A percentile compares a stretch with the other conserved stretches of the same genome.
phyloP scores from a whole-genome alignment of 1,140 invertebrate species.

The Adelges cooleyi region DNA sequence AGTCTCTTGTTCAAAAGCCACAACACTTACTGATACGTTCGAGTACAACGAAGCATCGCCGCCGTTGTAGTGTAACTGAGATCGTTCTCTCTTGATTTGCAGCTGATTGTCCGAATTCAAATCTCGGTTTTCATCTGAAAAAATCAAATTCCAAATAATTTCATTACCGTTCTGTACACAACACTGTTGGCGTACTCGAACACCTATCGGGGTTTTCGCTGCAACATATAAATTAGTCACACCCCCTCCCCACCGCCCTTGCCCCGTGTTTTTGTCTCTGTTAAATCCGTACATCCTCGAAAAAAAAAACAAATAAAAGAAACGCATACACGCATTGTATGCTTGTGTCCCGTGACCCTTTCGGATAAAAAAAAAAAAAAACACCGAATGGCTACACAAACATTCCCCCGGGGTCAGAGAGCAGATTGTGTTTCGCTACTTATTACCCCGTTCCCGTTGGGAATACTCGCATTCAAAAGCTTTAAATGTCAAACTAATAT shows the following conservation, averaged over 20 bases:
- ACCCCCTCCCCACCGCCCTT: no score
- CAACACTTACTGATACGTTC: conserved; percentile 49
- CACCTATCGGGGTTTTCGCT: no score
- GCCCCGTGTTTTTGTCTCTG: no score
- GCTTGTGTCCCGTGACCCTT: conserved; percentile 9
- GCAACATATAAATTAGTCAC: no score
- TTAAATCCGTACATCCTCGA: no score
- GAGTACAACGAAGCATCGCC: conserved; percentile 73
- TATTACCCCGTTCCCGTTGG: conserved; percentile 28
- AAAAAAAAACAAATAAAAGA: neutral
- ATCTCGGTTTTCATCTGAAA: conserved; percentile 71
- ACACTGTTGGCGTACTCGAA: no score
- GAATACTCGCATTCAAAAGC: conserved; percentile 17
- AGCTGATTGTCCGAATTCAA: conserved; percentile 56
- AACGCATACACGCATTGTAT: neutral
- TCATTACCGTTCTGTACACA: no score
- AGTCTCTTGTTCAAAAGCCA: neutral
- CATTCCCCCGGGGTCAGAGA: conserved; percentile 23
- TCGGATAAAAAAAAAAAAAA: conserved; percentile 20
- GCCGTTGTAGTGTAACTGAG: conserved; percentile 58
- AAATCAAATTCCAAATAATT: conserved; percentile 37
- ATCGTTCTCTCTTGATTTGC: conserved; percentile 78
- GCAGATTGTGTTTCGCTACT: conserved; percentile 29
- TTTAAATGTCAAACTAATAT: conserved; percentile 29
- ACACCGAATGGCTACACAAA: conserved; percentile 2